Base-by-base conservation (phyloP, 1,140 invertebrate genomes). In the Lethrus apterus region DNA sequence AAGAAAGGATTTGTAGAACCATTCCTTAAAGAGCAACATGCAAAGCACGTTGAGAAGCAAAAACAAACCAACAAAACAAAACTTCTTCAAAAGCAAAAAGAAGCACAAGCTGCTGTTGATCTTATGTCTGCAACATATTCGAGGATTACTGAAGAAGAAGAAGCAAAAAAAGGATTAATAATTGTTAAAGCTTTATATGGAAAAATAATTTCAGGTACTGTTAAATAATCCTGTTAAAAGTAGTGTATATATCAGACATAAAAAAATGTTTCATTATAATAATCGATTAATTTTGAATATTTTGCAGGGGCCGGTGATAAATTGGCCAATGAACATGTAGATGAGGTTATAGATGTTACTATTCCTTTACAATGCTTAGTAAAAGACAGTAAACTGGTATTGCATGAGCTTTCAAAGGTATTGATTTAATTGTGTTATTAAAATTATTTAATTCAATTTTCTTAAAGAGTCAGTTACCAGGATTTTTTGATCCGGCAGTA, bases 401-500 rank as follows among this genome's bases (percentile, higher is more conserved):
- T 98, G 18, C 82, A 93, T 49, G 83, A 89, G 55, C 77, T 83
- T 11, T 83, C 86, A 17, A 97, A 96, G 79, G 92, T 95, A 35
- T 24, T 4, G 4, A 41, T 11, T 11, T 26, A 9, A 5, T 15
- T 13, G 14, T 42, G 29, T 26, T 42, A 26, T 33, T 33, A 15
- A 17, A 32, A 31, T 1, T 44, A 23, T 9, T 3, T 51, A 51
- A 50, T 38, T n/a, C n/a, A n/a, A n/a, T n/a, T n/a, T n/a, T 57
- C 42, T 14, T 52, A 35, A 32, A 98, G 93, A 85, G 85, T 63
- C 87, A 95, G 63, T 68, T 98, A 38, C 88, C 93, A 23, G 95
- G 95, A 18, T 98, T 99, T 69, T 98, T 89, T 69, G 95, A 98
- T 69, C 92, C 93, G 0, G 92, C 90, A 62, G 78, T 94, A 11